Evolutionary conservation across 2,797 vertebrate species (phyloP).

Genomic region (Momotus momota): DNA sequence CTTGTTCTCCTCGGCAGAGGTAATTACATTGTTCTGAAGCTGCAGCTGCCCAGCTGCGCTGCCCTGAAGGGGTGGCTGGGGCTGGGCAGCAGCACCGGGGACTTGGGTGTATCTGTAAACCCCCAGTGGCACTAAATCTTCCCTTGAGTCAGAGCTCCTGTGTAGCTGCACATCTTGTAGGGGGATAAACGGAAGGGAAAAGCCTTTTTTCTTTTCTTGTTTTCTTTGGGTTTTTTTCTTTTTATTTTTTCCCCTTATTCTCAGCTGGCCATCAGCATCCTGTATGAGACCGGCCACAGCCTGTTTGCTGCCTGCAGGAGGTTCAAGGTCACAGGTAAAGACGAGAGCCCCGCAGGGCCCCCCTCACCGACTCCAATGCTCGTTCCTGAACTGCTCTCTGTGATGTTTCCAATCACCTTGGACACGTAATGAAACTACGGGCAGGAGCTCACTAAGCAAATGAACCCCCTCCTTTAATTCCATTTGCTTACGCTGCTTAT

Average conservation of each 20-base stretch:
- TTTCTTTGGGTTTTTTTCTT: neutral
- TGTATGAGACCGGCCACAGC: accelerated
- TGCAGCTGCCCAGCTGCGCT: accelerated
- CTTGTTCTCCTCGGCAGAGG: neutral
- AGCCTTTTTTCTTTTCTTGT: neutral
- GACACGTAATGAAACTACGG: neutral
- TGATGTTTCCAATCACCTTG: neutral
- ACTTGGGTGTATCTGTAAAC: accelerated
- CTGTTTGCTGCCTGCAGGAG: neutral
- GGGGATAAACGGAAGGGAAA: neutral
- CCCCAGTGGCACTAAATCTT: neutral
- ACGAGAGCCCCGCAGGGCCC: accelerated
- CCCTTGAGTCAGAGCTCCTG: accelerated
- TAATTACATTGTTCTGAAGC: neutral
- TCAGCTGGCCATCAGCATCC: neutral
- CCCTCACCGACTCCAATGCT: accelerated
- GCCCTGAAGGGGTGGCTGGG: neutral
- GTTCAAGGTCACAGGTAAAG: neutral
- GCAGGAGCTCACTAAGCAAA: neutral
- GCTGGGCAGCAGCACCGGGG: neutral
- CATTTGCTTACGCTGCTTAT: slow-evolving; percentile 23
- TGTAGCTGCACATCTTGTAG: neutral
- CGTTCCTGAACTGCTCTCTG: neutral
- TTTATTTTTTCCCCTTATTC: accelerated
- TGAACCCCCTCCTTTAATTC: slow-evolving; percentile 2